These are phyloP conservation scores for Procavia capensis DNA, from an alignment of 2,113 vertebrate genomes.

Conservation along the genomic window DNA sequence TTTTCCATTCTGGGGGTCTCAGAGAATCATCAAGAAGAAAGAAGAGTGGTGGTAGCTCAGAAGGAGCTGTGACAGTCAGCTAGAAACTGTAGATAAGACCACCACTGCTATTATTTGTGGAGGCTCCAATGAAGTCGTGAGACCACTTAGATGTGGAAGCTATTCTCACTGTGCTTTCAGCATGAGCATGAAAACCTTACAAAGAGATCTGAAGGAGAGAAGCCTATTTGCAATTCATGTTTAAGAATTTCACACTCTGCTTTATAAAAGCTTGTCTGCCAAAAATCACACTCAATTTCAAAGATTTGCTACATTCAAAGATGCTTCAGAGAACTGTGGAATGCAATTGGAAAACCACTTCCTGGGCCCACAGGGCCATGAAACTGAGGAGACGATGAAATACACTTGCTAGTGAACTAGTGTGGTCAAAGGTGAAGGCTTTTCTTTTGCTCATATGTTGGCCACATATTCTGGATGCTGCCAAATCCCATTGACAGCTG, in stretches of 20 bases:
- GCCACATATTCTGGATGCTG: accelerated
- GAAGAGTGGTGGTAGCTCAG: not conserved
- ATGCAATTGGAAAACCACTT: slow-evolving; percentile 27
- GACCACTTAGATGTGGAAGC: not conserved
- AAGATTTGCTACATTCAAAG: slow-evolving; percentile 50
- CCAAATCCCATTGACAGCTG: not conserved
- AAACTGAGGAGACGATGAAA: not conserved
- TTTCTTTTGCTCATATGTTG: not conserved
- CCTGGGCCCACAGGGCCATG: not conserved
- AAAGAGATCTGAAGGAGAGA: not conserved
- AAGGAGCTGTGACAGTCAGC: not conserved
- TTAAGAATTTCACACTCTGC: slow-evolving; percentile 32
- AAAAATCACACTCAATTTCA: slow-evolving; percentile 67
- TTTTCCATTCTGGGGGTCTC: not conserved
- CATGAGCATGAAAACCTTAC: not conserved
- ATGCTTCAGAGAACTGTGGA: slow-evolving; percentile 33
- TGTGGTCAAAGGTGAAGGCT: not conserved
- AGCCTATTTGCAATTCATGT: slow-evolving; percentile 22
- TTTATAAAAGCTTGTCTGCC: slow-evolving; percentile 8
- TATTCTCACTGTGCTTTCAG: not conserved
- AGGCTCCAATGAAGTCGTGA: not conserved
- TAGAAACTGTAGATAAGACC: not conserved
- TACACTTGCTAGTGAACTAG: not conserved
- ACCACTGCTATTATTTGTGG: accelerated
- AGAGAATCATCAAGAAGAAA: not conserved